Percentiles rank a stretch among this genome's conserved stretches.
phyloP scores from a whole-genome alignment of 2,797 vertebrate genomes.

The Argyrosomus regius region DNA sequence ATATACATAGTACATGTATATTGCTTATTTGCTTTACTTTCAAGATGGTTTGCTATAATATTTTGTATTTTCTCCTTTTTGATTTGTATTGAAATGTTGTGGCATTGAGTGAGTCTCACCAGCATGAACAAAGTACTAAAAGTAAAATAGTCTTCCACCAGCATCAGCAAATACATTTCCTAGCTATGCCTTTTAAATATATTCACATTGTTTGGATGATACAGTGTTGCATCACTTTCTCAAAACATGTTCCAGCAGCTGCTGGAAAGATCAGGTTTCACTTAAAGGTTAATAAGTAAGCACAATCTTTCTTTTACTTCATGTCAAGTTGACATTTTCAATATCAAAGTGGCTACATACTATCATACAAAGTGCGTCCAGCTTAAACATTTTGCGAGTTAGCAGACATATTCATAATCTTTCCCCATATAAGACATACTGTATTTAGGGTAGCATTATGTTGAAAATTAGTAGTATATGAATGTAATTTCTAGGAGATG shows the following conservation, averaged over 20 bases:
- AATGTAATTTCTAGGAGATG: background rate
- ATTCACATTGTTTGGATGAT: background rate
- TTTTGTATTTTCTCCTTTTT: background rate
- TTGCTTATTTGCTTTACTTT: background rate
- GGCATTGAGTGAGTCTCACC: background rate
- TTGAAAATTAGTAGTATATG: background rate
- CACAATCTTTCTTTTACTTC: background rate
- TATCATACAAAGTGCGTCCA: background rate
- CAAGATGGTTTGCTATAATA: background rate
- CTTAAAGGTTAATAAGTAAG: background rate
- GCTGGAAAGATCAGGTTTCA: background rate
- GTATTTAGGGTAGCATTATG: background rate
- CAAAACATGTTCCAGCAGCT: background rate
- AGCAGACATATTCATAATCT: background rate
- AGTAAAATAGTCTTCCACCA: background rate
- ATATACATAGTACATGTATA: background rate
- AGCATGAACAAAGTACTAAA: background rate
- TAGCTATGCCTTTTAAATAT: background rate
- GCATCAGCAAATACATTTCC: background rate
- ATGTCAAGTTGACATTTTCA: background rate
- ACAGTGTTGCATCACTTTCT: background rate
- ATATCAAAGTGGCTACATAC: background rate
- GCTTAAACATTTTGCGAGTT: background rate
- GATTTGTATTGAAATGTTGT: background rate
- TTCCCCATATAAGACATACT: background rate